These are phyloP conservation scores for Watsonalla cultraria DNA, from an alignment of 2,888 invertebrate species.

Conservation along the genomic window DNA sequence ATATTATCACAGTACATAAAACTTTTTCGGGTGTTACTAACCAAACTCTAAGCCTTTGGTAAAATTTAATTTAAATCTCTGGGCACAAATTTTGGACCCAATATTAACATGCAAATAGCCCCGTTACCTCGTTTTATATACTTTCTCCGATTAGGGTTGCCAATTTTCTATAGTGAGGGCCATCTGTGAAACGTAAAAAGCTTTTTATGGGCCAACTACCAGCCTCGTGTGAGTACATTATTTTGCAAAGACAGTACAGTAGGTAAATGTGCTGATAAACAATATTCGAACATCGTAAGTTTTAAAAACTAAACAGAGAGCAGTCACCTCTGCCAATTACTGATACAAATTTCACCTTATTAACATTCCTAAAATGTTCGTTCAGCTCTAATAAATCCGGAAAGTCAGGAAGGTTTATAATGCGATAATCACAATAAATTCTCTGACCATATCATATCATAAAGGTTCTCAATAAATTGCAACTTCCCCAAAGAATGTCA, in stretches of 20 bases:
- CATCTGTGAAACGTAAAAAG: conserved; percentile 23
- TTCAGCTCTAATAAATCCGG: neutral
- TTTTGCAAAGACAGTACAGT: neutral
- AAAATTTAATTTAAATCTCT: neutral
- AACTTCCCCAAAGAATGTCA: neutral
- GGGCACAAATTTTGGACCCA: neutral
- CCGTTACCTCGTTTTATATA: conserved; percentile 1
- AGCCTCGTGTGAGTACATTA: conserved; percentile 8
- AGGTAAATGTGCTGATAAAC: too few species aligned
- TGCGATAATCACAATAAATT: neutral
- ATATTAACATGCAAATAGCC: conserved; percentile 3
- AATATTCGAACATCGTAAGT: too few species aligned
- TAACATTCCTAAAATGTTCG: too few species aligned
- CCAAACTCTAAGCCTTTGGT: neutral
- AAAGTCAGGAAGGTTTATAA: neutral
- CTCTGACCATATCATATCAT: neutral
- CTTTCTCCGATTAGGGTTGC: neutral
- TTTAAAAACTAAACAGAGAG: too few species aligned
- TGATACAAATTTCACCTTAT: too few species aligned
- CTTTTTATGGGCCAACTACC: conserved; percentile 7
- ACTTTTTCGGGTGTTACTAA: neutral
- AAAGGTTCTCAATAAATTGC: neutral
- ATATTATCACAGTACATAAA: too few species aligned
- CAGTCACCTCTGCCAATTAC: too few species aligned
- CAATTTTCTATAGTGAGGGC: conserved; percentile 15